These are phyloP conservation scores for Rhinella marina DNA, from an alignment of 2,797 vertebrate species.

Conservation along the genomic window DNA sequence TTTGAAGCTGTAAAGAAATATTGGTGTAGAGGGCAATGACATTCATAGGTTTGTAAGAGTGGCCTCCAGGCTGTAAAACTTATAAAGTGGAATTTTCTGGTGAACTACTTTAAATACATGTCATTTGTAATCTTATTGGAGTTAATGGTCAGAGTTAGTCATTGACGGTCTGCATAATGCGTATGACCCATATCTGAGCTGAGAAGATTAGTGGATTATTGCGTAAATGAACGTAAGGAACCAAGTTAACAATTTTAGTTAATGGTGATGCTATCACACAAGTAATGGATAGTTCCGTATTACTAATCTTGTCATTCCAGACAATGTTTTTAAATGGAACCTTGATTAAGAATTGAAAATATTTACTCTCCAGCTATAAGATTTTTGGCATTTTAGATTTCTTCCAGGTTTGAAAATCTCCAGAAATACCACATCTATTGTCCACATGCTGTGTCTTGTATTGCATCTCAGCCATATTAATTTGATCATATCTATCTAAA, in stretches of 20 bases:
- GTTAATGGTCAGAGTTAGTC: slow-evolving; percentile 2
- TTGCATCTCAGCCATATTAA: no score
- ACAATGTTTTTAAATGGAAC: neutral
- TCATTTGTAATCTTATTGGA: slow-evolving; percentile 2
- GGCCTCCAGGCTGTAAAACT: neutral
- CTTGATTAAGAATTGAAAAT: neutral
- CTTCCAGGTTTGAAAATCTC: no score
- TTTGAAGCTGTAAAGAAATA: neutral
- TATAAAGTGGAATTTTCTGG: neutral
- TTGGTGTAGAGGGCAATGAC: neutral
- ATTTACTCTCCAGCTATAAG: neutral
- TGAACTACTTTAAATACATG: neutral
- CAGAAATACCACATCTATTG: no score
- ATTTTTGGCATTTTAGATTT: no score
- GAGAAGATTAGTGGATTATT: slow-evolving; percentile 37
- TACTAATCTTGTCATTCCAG: neutral
- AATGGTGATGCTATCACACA: neutral
- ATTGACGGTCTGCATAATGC: slow-evolving; percentile 9
- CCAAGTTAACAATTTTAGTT: slow-evolving; percentile 20
- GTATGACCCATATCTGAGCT: slow-evolving; percentile 20
- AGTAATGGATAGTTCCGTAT: neutral
- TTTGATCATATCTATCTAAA: no score
- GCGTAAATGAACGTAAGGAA: neutral
- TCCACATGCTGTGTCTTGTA: no score
- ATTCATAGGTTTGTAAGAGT: neutral